Evolutionary conservation across 2,797 vertebrate genomes (phyloP).

Genomic region (Pangasius sanitwongsei): DNA sequence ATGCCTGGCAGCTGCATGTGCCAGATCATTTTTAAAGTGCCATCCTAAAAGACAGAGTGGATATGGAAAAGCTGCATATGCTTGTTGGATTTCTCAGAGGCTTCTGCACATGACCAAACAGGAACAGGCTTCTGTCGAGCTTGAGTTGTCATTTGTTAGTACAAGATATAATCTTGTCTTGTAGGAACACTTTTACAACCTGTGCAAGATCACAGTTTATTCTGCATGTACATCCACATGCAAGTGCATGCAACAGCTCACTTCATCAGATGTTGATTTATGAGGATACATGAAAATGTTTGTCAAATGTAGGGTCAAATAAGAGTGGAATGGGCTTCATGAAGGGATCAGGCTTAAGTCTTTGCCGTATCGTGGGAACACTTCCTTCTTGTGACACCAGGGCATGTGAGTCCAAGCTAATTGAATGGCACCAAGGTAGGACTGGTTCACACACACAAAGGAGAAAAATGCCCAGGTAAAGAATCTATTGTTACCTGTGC

Average conservation of each 20-base stretch:
- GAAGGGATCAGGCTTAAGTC: conserved; percentile 3
- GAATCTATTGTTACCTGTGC: conserved; percentile 78
- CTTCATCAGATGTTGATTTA: neutral
- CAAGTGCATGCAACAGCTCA: conserved; percentile 10
- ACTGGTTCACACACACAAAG: conserved; percentile 55
- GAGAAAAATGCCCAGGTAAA: conserved; percentile 60
- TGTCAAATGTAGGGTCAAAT: neutral
- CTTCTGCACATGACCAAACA: conserved; percentile 50
- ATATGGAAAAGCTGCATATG: conserved; percentile 46
- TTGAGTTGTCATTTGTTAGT: conserved; percentile 30
- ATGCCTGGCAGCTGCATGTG: conserved; percentile 52
- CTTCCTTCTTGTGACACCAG: conserved; percentile 51
- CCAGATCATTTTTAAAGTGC: conserved; percentile 47
- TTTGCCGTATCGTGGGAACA: conserved; percentile 56
- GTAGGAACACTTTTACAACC: conserved; percentile 21
- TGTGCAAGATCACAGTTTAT: neutral
- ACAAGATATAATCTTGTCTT: conserved; percentile 38
- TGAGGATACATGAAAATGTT: neutral
- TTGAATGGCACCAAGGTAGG: conserved; percentile 60
- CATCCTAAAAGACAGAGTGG: conserved; percentile 47
- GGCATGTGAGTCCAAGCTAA: conserved; percentile 57
- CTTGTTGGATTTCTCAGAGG: conserved; percentile 38
- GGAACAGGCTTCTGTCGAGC: conserved; percentile 32
- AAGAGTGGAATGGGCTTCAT: conserved; percentile 1
- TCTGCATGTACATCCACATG: conserved; percentile 3